Evolutionary conservation across 2,113 vertebrate genomes (phyloP), one percentile per base, ranked within the genome.

Genomic region (Ptychochromis oligacanthus): DNA sequence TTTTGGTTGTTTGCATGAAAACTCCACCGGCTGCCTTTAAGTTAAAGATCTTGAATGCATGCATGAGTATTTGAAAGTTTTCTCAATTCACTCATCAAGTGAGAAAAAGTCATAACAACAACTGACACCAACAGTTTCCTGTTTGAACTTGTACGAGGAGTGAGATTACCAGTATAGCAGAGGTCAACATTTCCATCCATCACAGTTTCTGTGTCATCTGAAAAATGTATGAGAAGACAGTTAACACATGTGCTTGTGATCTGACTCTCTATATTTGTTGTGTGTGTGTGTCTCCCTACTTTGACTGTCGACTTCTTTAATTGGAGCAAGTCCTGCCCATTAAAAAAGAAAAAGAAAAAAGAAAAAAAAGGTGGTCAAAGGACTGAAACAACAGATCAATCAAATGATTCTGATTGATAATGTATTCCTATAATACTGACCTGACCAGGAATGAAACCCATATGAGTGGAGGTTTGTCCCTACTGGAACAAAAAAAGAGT

Each of bases 311-410:
- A 60, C 81, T 87, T 96, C 95, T 62, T 77, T 34, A 89, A 96
- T 95, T 3, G 94, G 61, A 20, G 90, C 83, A 5, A 95, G 91
- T 62, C 36, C 94, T 95, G 89, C 70, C 4, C 31, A 81, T 77
- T 52, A 3, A 40, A 3, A 40, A 55, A 54, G 6, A 2, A 18
- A 5, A 22, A 17, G 12, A 67, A 76, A 40, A 52, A 62, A 49
- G 54, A 38, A 64, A 5, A 70, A 11, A 34, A 26, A 40, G 6
- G 1, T 22, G 24, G 15, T 80, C 3, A 77, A 75, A 72, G 1
- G 3, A 34, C 10, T 75, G 2, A 74, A 81, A 60, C 1, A 65
- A 17, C 18, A 43, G 26, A 54, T 72, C 26, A 14, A 22, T 40
- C 5, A 7, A 43, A 64, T 57, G 0, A 76, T 58, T 62, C 46